Conservation (phyloP, 2,113 vertebrate species). For the Carassius auratus region DNA sequence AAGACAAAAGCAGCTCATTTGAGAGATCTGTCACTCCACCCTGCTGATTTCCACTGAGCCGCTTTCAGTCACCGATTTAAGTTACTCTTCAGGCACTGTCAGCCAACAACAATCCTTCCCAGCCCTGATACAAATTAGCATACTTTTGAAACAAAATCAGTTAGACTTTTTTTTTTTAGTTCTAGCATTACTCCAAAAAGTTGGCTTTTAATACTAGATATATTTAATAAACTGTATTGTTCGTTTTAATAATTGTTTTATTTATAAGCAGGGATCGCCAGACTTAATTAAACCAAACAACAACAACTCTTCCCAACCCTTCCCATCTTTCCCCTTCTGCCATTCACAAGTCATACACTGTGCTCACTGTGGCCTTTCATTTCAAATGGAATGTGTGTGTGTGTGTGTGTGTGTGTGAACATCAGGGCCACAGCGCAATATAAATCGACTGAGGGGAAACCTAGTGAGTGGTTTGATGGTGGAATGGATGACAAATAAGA, state of each 20-base stretch:
- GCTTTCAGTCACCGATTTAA: slow-evolving; percentile 11
- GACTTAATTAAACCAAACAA: neutral
- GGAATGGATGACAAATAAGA: slow-evolving; percentile 55
- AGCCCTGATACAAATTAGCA: neutral
- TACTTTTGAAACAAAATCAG: neutral
- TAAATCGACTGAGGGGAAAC: slow-evolving; percentile 46
- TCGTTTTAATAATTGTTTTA: too few species aligned
- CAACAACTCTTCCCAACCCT: slow-evolving; percentile 14
- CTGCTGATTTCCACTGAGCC: slow-evolving; percentile 15
- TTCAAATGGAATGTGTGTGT: slow-evolving; percentile 20
- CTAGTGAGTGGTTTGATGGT: slow-evolving; percentile 44
- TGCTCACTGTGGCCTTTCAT: slow-evolving; percentile 31
- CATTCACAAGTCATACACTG: slow-evolving; percentile 15
- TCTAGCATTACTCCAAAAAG: too few species aligned
- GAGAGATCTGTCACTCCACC: slow-evolving; percentile 24
- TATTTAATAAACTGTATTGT: too few species aligned
- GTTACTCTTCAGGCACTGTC: slow-evolving; percentile 18
- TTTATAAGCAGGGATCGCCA: too few species aligned
- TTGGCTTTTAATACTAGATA: too few species aligned
- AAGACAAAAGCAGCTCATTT: slow-evolving; percentile 14
- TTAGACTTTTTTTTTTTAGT: neutral
- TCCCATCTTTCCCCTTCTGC: slow-evolving; percentile 10
- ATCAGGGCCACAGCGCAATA: slow-evolving; percentile 27
- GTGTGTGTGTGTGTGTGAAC: slow-evolving; percentile 19
- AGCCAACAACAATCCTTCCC: neutral